Evolutionary conservation across 23 tunicate species (phyloP), one percentile per base, ranked within the genome.

Genomic region (Diplosoma virens): DNA sequence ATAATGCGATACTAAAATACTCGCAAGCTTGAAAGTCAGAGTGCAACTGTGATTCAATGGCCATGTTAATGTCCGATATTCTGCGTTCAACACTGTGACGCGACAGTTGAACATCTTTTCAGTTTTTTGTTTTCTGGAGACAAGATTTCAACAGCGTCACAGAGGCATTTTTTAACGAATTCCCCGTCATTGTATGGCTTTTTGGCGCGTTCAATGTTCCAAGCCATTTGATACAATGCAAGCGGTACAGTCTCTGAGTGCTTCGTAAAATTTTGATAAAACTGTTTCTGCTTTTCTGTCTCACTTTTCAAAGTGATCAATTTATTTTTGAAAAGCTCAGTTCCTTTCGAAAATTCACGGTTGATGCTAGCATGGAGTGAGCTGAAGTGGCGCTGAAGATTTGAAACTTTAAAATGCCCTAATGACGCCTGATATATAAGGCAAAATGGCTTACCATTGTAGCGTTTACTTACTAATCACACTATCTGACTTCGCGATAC

Each of bases 101-200:
- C 68, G 25, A 56, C 80, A 31, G 68, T 3, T 58, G 58, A 3
- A 47, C 58, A 56, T 76, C 33, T 72, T 67, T 59, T 59, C 50
- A 55, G 71, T 70, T 82, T 75, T 34, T 56, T 73, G 76, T 76
- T 82, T 74, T 82, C 86, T 30, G 81, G 82, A 74, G 47, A 73
- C 59, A 73, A 30, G 32, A 74, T 58, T 82, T 82, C 81, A 53
- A 73, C 82, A 75, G 50, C 37, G 71, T 45, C 86, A 63, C 76
- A 24, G 17, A 82, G 56, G 59, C 86, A 82, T 82, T 73, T 82
- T 82, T 82, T 82, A 55, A 82, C 86, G 81, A 73, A 82, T 36
- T 80, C 85, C 48, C 85, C 85, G 18, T 73, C 85, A 80, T 46
- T 73, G 71, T 68, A 82, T 33, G 86, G 82, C 56, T 29, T 82